Evolutionary conservation across 2,797 vertebrate genomes (phyloP).

Genomic region (Catharus ustulatus): DNA sequence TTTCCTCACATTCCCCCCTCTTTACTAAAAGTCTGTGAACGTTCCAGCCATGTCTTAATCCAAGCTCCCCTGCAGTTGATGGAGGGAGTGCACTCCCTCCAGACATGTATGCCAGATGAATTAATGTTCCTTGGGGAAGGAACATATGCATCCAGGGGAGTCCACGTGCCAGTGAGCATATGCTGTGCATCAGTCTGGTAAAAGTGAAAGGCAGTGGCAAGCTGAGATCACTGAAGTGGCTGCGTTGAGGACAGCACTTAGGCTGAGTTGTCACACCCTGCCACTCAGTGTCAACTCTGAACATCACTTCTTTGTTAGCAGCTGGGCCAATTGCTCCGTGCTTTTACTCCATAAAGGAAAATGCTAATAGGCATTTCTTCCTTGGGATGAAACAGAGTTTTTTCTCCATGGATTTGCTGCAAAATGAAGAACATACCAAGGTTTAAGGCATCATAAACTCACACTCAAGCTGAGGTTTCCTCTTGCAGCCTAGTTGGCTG

Average conservation of each 20-base stretch:
- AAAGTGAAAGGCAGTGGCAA: not conserved
- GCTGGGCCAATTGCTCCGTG: fast-evolving
- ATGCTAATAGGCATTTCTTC: not conserved
- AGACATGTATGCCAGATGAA: fast-evolving
- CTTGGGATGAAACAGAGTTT: not conserved
- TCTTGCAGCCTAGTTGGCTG: not conserved
- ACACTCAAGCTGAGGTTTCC: not conserved
- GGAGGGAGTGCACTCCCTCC: not conserved
- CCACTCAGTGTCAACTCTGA: not conserved
- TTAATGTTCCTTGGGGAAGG: not conserved
- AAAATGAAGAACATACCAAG: not conserved
- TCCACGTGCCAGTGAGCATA: fast-evolving
- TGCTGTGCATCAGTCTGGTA: fast-evolving
- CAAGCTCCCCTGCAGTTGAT: fast-evolving
- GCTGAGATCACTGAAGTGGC: not conserved
- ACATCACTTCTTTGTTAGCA: not conserved
- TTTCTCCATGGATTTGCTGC: not conserved
- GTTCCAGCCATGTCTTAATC: not conserved
- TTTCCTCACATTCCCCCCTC: not conserved
- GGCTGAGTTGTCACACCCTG: not conserved
- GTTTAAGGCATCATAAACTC: not conserved
- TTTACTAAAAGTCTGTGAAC: not conserved
- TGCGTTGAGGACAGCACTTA: not conserved
- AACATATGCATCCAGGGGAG: not conserved
- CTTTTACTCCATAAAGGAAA: not conserved